Percentiles rank a stretch among this genome's conserved stretches.
phyloP scores from a whole-genome alignment of 2,888 invertebrate species.

The Cheilosia grossa region DNA sequence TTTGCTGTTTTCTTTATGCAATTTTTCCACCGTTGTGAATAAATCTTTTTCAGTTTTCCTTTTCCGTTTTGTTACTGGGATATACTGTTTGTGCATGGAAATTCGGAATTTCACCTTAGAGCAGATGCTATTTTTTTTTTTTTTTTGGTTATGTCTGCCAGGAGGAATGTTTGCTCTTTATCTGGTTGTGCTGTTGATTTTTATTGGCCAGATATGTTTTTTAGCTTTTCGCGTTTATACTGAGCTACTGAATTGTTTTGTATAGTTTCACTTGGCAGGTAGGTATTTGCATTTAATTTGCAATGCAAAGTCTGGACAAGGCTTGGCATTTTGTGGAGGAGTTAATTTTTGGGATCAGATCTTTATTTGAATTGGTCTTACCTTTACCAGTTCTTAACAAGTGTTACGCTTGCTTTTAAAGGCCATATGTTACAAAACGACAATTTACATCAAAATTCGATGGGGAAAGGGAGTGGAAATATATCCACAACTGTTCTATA shows the following conservation, averaged over 20 bases:
- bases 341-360: neutral
- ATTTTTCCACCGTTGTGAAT: constrained; percentile 51
- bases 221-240: constrained; percentile 3
- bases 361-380: neutral
- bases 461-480: too few species aligned
- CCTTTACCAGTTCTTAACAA: neutral
- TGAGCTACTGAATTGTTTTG: constrained; percentile 21
- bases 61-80: neutral
- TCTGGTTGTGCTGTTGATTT: constrained; percentile 37
- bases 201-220: constrained; percentile 35
- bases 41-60: constrained; percentile 41
- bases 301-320: constrained; percentile 39
- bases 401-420: neutral
- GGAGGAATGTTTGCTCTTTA: constrained; percentile 25
- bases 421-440: too few species aligned
- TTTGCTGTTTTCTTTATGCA: constrained; percentile 61
- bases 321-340: neutral
- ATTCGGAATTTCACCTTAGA: constrained; percentile 11
- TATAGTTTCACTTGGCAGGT: constrained; percentile 10
- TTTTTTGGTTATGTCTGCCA: neutral
- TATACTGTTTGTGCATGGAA: constrained; percentile 1
- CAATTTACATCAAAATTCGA: too few species aligned
- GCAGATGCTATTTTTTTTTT: constrained; percentile 24
- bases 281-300: constrained; percentile 47
- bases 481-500: too few species aligned